Base-by-base conservation (phyloP, 2,797 vertebrate species). In the Botia almorhae region DNA sequence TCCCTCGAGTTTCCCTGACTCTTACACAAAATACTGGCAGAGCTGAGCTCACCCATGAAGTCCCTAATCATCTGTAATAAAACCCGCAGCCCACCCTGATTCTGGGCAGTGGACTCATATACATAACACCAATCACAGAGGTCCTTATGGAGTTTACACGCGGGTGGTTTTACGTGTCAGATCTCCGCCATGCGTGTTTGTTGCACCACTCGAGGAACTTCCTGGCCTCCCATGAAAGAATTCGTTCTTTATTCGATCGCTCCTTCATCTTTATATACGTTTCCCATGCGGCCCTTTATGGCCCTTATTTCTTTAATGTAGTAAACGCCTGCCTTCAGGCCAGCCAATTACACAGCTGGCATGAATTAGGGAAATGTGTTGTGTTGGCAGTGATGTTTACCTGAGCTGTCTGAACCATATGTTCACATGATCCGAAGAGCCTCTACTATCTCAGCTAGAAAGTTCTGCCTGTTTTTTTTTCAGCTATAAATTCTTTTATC, bases 311-410 rank as follows among this genome's bases (percentile, higher is more conserved):
- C 92, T 91, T 87, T 87, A 86, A 83, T 87, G 92, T 89, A 91
- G 90, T 94, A 93, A 94, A 93, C 81, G 87, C 88, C 87, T 84
- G 88, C 89, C 89, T 89, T 89, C 85, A 87, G 87, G 87, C 87
- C 82, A 88, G 90, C 91, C 90, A 89, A 89, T 87, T 87, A 89
- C 74, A 85, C 92, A 93, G 89, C 88, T 92, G 93, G 92, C 87
- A 93, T 89, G 89, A 88, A 93, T 94, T 93, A 93, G 89, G 86
- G 85, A 83, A 90, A 87, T 76, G 81, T 91, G 91, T 88, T 87
- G 88, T 88, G 85, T 89, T 90, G 69, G 82, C 82, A 36, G 74
- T 88, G 91, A 90, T 26, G 85, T 84, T 76, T 82, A 86, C 87
- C 70, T 90, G 86, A 81, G 86, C 82, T 82, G 89, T 87, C 75